phyloP scores from a whole-genome alignment of 2,888 invertebrate genomes.

The Archips xylosteana region DNA sequence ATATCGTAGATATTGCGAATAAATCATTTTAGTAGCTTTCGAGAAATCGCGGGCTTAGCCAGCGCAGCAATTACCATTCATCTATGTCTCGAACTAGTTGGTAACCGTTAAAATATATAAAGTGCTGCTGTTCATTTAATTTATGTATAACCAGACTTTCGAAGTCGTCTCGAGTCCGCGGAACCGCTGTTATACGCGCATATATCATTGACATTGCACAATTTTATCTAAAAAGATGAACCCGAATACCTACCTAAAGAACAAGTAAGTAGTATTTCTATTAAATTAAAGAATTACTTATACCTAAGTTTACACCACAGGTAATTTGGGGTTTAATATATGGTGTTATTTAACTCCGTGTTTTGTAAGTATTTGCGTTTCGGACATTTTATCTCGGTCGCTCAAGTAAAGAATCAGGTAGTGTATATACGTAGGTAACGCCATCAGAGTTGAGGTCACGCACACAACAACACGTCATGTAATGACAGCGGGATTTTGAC shows the following conservation, averaged over 20 bases:
- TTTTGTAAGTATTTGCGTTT: too few species aligned
- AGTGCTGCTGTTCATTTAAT: constrained; percentile 6
- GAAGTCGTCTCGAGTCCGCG: not conserved
- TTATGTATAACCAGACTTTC: constrained; percentile 10
- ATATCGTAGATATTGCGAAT: not conserved
- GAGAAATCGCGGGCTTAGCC: not conserved
- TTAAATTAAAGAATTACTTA: not conserved
- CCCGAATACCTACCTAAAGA: constrained; percentile 2
- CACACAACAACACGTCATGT: too few species aligned
- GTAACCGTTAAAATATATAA: constrained; percentile 14
- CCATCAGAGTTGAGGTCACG: too few species aligned
- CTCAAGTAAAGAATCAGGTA: too few species aligned
- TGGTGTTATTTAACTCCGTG: too few species aligned
- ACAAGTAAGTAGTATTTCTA: too few species aligned
- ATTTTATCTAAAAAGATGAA: constrained; percentile 31
- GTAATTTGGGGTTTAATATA: too few species aligned
- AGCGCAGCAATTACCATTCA: constrained; percentile 13
- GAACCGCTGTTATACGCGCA: constrained; percentile 16
- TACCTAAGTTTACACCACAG: too few species aligned
- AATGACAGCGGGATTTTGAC: too few species aligned
- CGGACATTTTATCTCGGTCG: too few species aligned
- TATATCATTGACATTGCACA: constrained; percentile 26
- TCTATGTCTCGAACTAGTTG: constrained; percentile 11
- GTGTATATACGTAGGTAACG: too few species aligned
- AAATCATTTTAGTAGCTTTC: not conserved